Conservation (phyloP, 2,797 vertebrate genomes). For the Microctenopoma steveboyesi region DNA sequence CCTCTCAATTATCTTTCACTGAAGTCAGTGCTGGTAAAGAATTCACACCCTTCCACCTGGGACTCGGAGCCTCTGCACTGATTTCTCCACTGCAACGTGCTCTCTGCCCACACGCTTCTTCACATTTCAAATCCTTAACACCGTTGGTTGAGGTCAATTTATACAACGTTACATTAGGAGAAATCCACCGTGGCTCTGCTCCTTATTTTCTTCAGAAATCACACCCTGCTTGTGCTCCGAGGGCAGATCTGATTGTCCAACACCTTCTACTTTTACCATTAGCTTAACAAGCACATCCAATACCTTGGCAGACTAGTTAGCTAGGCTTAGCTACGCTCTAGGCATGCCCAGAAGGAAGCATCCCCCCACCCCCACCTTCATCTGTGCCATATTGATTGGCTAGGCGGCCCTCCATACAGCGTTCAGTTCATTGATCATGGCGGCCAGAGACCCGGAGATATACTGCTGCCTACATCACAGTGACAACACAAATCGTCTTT, state of each 20-base stretch:
- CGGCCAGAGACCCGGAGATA: slow-evolving; percentile 54
- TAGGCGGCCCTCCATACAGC: slow-evolving; percentile 34
- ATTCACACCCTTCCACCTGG: background rate
- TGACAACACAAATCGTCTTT: slow-evolving; percentile 53
- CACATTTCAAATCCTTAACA: background rate
- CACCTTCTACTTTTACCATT: background rate
- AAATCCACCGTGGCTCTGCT: background rate
- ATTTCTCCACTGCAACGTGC: background rate
- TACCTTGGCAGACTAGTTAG: background rate
- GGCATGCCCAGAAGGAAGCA: background rate
- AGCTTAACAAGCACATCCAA: background rate
- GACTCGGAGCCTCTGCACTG: background rate
- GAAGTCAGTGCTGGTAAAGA: background rate
- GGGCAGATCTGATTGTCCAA: background rate
- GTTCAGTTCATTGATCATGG: slow-evolving; percentile 71
- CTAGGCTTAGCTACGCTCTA: slow-evolving; percentile 32
- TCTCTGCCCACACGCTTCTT: background rate
- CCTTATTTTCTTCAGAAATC: background rate
- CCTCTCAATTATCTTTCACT: background rate
- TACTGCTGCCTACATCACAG: slow-evolving; percentile 40
- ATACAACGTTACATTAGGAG: background rate
- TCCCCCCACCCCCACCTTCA: slow-evolving; percentile 3
- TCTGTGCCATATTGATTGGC: slow-evolving; percentile 61
- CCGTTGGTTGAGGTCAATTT: background rate
- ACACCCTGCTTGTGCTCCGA: background rate